phyloP scores from a whole-genome alignment of 1,140 invertebrate genomes.

The Aporrectodea caliginosa region DNA sequence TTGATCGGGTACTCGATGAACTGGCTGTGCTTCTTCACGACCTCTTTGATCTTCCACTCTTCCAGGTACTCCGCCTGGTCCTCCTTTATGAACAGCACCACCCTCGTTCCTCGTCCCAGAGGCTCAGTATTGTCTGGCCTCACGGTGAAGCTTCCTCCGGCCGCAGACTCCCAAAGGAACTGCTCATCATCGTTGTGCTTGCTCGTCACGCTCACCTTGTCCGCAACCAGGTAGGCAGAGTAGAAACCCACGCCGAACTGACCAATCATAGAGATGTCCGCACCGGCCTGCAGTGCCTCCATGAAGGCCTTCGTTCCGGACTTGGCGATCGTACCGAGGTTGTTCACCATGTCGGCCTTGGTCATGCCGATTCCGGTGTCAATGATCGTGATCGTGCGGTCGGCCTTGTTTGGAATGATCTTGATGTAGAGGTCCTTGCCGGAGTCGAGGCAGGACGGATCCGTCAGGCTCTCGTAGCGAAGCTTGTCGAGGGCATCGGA shows the following conservation, averaged over 20 bases:
- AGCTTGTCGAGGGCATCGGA: conserved; percentile 73
- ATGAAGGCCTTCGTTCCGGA: conserved; percentile 95
- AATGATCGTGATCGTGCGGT: conserved; percentile 81
- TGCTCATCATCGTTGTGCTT: conserved; percentile 95
- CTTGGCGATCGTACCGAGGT: conserved; percentile 91
- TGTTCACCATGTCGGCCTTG: conserved; percentile 90
- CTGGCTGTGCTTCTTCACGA: conserved; percentile 98
- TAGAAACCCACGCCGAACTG: conserved; percentile 98
- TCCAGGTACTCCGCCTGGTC: conserved; percentile 87
- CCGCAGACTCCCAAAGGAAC: conserved; percentile 88
- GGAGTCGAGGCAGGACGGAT: conserved; percentile 76
- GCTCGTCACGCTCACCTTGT: conserved; percentile 84
- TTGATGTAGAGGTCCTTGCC: conserved; percentile 84
- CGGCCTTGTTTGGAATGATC: conserved; percentile 83
- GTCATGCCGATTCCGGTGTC: conserved; percentile 96
- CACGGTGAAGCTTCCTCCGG: conserved; percentile 88
- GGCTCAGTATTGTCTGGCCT: conserved; percentile 67
- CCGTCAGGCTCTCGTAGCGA: conserved; percentile 82
- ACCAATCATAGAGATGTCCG: conserved; percentile 94
- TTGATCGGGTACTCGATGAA: conserved; percentile 99
- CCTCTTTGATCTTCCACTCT: conserved; percentile 89
- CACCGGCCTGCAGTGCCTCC: conserved; percentile 88
- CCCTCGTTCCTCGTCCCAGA: conserved; percentile 80
- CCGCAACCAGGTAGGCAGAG: conserved; percentile 95
- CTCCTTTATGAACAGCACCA: conserved; percentile 82